Evolutionary conservation across 2,888 invertebrate species (phyloP).

Genomic region (Leptinotarsa juncta): DNA sequence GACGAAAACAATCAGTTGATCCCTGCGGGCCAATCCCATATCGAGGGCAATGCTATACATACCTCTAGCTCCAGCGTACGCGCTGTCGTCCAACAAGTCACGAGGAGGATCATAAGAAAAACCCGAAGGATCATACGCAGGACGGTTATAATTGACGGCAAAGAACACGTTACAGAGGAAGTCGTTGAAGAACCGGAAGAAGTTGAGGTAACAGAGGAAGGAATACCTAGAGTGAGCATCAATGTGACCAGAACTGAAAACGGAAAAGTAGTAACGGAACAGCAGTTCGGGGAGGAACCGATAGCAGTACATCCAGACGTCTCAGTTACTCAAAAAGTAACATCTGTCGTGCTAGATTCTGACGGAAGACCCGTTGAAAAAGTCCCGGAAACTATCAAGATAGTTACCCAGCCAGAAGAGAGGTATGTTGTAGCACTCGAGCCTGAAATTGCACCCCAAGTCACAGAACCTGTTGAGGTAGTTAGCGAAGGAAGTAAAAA

Average conservation of each 20-base stretch:
- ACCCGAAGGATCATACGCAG: conserved; percentile 81
- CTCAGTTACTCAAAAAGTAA: conserved; percentile 49
- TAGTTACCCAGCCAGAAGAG: conserved; percentile 59
- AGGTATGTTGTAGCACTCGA: conserved; percentile 63
- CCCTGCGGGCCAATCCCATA: conserved; percentile 52
- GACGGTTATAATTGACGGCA: conserved; percentile 83
- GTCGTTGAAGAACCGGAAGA: conserved; percentile 87
- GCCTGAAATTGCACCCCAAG: conserved; percentile 54
- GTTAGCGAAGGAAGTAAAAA: conserved; percentile 39
- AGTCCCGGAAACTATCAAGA: conserved; percentile 40
- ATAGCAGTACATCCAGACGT: conserved; percentile 50
- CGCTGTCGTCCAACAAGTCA: conserved; percentile 85
- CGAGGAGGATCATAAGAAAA: conserved; percentile 80
- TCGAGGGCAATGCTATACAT: conserved; percentile 64
- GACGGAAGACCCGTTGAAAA: conserved; percentile 50
- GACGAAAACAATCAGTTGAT: conserved; percentile 57
- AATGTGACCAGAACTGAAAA: conserved; percentile 73
- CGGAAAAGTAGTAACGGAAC: conserved; percentile 64
- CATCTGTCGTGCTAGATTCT: conserved; percentile 51
- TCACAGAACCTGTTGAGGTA: conserved; percentile 44
- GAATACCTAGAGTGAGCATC: conserved; percentile 78
- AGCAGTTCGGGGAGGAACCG: conserved; percentile 62
- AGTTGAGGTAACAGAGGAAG: conserved; percentile 78
- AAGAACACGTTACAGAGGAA: conserved; percentile 86
- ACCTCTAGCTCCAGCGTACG: conserved; percentile 79